Conservation (phyloP, 2,888 invertebrate species). For the Lamellibrachia columna region DNA sequence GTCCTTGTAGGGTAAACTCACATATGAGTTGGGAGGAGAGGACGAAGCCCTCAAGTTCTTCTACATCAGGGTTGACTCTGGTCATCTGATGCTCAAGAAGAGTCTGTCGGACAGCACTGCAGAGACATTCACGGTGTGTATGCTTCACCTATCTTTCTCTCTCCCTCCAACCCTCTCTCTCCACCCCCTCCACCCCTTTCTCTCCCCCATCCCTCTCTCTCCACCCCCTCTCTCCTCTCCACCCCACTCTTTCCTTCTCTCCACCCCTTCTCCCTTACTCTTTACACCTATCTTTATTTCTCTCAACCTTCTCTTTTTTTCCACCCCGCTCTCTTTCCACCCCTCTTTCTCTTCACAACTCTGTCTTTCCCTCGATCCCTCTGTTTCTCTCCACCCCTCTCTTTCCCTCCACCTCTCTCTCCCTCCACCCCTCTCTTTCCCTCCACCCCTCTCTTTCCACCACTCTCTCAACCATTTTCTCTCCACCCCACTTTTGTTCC, state of each 20-base stretch:
- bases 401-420: too few relatives aligned
- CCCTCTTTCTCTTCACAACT: background rate
- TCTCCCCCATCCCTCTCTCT: background rate
- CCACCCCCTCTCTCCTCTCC: background rate
- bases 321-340: background rate
- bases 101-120: conserved; percentile 45
- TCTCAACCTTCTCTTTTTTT: too few relatives aligned
- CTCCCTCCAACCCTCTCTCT: too few relatives aligned
- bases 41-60: conserved; percentile 50
- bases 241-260: background rate
- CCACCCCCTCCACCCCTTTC: background rate
- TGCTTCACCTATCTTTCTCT: too few relatives aligned
- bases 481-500: background rate
- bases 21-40: conserved; percentile 34
- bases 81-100: conserved; percentile 52
- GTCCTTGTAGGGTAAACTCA: conserved; percentile 36
- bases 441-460: too few relatives aligned
- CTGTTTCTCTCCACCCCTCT: background rate
- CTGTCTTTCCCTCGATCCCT: background rate
- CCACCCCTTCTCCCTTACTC: background rate
- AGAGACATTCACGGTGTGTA: conserved; percentile 37
- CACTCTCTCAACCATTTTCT: background rate
- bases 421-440: too few relatives aligned
- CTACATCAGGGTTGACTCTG: conserved; percentile 52
- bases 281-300: background rate